Conservation (phyloP, 2,113 vertebrate genomes). For the Neodon shergylaensis region DNA sequence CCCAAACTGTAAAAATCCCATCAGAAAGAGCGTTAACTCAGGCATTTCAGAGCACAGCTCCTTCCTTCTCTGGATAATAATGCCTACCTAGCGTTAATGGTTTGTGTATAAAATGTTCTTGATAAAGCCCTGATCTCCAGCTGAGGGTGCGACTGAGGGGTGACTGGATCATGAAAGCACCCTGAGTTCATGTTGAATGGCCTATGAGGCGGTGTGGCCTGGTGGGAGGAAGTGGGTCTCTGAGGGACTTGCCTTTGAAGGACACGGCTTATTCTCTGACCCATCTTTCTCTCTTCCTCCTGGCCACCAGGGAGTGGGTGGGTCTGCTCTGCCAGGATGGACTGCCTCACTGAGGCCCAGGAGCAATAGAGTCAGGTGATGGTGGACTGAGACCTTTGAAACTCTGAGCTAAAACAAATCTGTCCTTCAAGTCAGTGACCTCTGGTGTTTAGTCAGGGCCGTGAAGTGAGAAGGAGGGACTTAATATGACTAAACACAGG, state of each 20-base stretch:
- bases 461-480: background rate
- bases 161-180: background rate
- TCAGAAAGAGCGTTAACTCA: background rate
- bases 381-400: background rate
- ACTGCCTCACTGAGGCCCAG: background rate
- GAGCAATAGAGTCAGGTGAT: background rate
- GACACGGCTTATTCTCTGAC: background rate
- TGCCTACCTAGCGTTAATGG: background rate
- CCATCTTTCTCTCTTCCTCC: background rate
- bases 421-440: background rate
- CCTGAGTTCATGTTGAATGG: background rate
- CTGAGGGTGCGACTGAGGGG: background rate
- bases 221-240: background rate
- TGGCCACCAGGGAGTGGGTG: background rate
- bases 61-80: background rate
- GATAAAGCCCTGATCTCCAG: background rate
- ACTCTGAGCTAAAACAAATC: background rate
- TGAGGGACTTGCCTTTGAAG: background rate
- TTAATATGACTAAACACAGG: background rate
- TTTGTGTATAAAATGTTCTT: background rate
- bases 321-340: background rate
- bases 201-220: background rate
- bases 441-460: background rate
- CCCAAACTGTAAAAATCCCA: background rate
- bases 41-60: background rate